Percentiles rank a stretch among this genome's conserved stretches.
phyloP scores from a whole-genome alignment of 23 tunicate genomes.

The Trididemnum nubilum region DNA sequence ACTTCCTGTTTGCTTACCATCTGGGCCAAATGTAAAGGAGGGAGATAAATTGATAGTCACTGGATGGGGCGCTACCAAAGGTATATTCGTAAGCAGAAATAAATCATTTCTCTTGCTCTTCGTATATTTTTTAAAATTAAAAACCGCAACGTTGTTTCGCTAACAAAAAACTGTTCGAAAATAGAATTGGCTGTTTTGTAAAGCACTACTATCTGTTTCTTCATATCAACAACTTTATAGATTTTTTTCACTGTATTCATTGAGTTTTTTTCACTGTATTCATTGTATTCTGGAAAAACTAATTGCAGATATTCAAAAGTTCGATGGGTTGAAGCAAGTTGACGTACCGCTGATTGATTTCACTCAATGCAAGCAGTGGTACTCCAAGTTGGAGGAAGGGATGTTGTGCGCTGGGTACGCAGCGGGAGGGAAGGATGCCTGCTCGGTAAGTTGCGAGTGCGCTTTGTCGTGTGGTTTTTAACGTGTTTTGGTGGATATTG shows the following conservation, averaged over 20 bases:
- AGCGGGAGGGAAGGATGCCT: constrained; percentile 33
- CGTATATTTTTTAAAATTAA: not conserved
- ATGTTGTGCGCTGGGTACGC: constrained; percentile 36
- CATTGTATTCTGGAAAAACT: too few species aligned
- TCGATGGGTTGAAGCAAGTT: constrained; percentile 13
- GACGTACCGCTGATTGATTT: constrained; percentile 21
- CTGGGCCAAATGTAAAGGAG: not conserved
- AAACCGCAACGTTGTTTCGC: too few species aligned
- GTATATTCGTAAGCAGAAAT: not conserved
- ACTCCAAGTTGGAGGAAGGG: constrained; percentile 4
- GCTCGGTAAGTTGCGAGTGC: not conserved
- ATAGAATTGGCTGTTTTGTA: too few species aligned
- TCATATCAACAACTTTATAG: too few species aligned
- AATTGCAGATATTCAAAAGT: too few species aligned
- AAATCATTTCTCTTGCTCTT: not conserved
- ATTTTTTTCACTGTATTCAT: too few species aligned
- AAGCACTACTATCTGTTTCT: too few species aligned
- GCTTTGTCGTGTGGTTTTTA: not conserved
- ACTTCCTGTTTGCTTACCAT: not conserved
- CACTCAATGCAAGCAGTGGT: not conserved
- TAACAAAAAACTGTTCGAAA: too few species aligned
- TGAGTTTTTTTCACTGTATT: too few species aligned
- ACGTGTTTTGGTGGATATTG: too few species aligned
- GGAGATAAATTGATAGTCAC: not conserved
- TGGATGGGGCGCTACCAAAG: constrained; percentile 1